Evolutionary conservation across 92 coral and sea anemone species (phyloP).

Genomic region (Plumapathes pennacea): DNA sequence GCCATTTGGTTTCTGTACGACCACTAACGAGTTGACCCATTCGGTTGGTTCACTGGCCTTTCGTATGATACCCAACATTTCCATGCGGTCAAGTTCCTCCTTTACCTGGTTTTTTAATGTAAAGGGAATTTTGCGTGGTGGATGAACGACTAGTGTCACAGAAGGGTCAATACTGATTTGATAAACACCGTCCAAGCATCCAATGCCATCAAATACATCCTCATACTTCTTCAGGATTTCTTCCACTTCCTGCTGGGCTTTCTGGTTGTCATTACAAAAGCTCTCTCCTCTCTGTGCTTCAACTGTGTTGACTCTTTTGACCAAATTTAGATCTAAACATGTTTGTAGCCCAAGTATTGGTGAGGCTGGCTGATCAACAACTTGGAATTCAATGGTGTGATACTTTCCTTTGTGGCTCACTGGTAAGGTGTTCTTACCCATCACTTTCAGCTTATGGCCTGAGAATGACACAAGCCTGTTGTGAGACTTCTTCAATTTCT

Average conservation of each 20-base stretch:
- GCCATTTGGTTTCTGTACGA: slow-evolving; percentile 6
- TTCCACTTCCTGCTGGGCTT: neutral
- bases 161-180: neutral
- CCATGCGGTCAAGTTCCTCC: too few species aligned
- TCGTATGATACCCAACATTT: neutral
- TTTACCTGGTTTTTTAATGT: too few species aligned
- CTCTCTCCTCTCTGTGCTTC: slow-evolving; percentile 8
- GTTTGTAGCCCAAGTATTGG: slow-evolving; percentile 43
- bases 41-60: neutral
- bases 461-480: slow-evolving; percentile 41
- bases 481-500: slow-evolving; percentile 9
- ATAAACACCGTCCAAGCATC: slow-evolving; percentile 5
- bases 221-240: slow-evolving; percentile 4
- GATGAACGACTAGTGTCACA: too few species aligned
- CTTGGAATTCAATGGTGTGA: slow-evolving; percentile 43
- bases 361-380: slow-evolving; percentile 24
- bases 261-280: neutral
- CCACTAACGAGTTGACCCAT: slow-evolving; percentile 13
- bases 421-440: slow-evolving; percentile 23
- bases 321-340: slow-evolving; percentile 29
- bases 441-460: slow-evolving; percentile 30
- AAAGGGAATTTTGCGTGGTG: too few species aligned
- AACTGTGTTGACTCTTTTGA: slow-evolving; percentile 25
- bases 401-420: slow-evolving; percentile 20
- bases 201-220: slow-evolving; percentile 4